Base-by-base conservation (phyloP, 2,888 invertebrate species). In the Elegia similella region DNA sequence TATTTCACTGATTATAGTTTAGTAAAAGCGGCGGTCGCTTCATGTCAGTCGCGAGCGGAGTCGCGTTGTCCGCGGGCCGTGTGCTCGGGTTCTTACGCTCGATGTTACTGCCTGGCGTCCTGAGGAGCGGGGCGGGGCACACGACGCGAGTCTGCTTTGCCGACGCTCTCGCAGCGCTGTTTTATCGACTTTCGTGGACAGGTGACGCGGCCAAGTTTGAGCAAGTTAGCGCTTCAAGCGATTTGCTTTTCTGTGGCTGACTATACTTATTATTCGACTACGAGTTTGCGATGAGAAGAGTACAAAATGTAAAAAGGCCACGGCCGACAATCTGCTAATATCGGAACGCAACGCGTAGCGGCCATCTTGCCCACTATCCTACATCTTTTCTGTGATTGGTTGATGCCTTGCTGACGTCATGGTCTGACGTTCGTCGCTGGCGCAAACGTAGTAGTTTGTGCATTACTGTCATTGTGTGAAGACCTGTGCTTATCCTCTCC, bases 1-100 rank as follows among this genome's bases (percentile, higher is more conserved):
- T 84, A 89, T 90, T 88, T 88, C 88, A 89, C 88, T 88, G 83
- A 88, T 85, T 84, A 81, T 42, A 29, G 48, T 71, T 81, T 78
- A 72, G 81, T 75, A 76, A 78, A 78, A 82, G 80, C 80, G 70
- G 75, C 73, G 80, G 82, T 82, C 81, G 83, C 77, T 73, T 85
- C 84, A 86, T 86, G 78, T 84, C 78, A 80, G 68, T 69, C 80
- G 83, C 85, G 86, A 78, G 78, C 83, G 82, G 81, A 82, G 78
- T 78, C 77, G 79, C 87, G 82, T 85, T 73, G 71, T 78, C 68
- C 66, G 64, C 65, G 58, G 56, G 65, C 65, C 65, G 66, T 84
- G 84, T 84, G 78, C 82, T 73, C 89, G 75, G 76, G 74, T 68
- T 79, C 82, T 82, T 72, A 81, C 89, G 88, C 90, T 90, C 90